These are phyloP conservation scores for Brachionus plicatilis DNA, from an alignment of 1,140 invertebrate species.

Conservation along the genomic window DNA sequence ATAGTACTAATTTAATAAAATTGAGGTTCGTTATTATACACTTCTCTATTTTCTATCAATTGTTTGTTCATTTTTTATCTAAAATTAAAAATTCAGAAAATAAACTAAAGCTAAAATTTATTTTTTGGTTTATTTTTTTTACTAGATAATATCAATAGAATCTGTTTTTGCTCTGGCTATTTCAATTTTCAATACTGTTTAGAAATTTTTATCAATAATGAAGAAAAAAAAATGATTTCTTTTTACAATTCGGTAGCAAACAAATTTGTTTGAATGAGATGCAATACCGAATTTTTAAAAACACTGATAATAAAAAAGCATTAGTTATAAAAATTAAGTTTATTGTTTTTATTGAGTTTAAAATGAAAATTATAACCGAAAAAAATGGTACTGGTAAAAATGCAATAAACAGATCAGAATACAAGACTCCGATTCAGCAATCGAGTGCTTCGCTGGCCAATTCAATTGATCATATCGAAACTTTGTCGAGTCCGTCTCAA, in stretches of 20 bases:
- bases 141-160: background rate
- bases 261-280: background rate
- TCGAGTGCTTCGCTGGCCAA: background rate
- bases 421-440: background rate
- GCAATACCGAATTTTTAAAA: background rate
- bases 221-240: background rate
- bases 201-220: background rate
- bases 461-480: constrained; percentile 12
- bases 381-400: background rate
- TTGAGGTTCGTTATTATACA: too few species aligned
- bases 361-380: background rate
- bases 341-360: background rate
- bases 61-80: too few species aligned
- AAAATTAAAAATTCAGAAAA: too few species aligned
- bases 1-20: too few species aligned
- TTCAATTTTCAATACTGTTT: background rate
- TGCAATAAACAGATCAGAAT: background rate
- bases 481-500: background rate
- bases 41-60: too few species aligned
- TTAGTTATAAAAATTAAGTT: background rate
- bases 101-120: too few species aligned
- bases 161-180: background rate
- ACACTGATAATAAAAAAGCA: background rate
- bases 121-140: too few species aligned
- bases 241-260: background rate